Conservation (phyloP, 2,113 vertebrate genomes). For the Pagrus major region DNA sequence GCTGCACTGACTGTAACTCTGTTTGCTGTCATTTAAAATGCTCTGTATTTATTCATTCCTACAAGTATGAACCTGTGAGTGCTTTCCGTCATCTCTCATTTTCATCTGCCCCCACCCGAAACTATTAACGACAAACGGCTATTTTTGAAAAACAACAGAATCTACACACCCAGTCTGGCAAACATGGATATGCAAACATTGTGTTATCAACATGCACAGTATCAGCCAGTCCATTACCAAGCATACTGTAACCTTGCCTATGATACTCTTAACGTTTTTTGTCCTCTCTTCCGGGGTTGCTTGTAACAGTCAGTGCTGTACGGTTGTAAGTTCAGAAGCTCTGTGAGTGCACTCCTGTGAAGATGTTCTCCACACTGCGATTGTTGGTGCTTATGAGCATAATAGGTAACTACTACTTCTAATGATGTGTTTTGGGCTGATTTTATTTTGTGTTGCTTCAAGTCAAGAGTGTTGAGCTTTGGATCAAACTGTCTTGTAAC, state of each 20-base stretch:
- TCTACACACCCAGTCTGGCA: slow-evolving; percentile 67
- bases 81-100: not conserved
- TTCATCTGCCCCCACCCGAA: not conserved
- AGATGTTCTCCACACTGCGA: slow-evolving; percentile 41
- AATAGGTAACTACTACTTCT: slow-evolving; percentile 38
- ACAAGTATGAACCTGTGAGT: not conserved
- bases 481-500: not conserved
- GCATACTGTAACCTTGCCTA: slow-evolving; percentile 35
- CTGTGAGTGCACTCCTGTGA: not conserved
- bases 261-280: slow-evolving; percentile 16
- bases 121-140: not conserved
- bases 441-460: not conserved
- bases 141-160: slow-evolving; percentile 26
- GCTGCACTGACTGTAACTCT: not conserved
- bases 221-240: slow-evolving; percentile 35
- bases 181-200: slow-evolving; percentile 72
- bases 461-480: not conserved
- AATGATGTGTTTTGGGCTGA: not conserved
- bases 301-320: not conserved
- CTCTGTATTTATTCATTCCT: not conserved
- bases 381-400: slow-evolving; percentile 53
- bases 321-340: not conserved
- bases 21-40: not conserved
- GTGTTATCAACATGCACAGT: slow-evolving; percentile 59
- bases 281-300: not conserved